Conservation (phyloP, 2,888 invertebrate genomes). For the Podabrus alpinus region DNA sequence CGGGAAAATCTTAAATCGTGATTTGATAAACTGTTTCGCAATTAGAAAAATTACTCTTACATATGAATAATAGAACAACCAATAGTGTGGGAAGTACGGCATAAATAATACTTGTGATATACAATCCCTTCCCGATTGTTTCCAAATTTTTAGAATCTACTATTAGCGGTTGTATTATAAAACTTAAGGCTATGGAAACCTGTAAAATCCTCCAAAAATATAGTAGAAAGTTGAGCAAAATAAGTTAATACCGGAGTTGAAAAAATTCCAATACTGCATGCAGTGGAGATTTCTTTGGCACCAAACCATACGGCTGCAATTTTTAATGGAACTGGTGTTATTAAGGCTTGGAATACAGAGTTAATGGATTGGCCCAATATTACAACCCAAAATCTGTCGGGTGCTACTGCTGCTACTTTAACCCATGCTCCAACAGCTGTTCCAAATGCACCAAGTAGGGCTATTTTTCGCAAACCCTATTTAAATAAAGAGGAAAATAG, state of each 20-base stretch:
- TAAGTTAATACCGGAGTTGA: conserved; percentile 88
- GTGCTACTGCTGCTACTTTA: conserved; percentile 82
- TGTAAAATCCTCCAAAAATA: conserved; percentile 52
- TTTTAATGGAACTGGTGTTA: conserved; percentile 86
- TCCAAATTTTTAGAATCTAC: conserved; percentile 65
- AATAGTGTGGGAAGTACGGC: conserved; percentile 82
- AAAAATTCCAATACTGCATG: conserved; percentile 96
- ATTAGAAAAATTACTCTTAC: conserved; percentile 33
- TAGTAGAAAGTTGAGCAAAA: conserved; percentile 24
- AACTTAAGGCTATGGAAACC: conserved; percentile 91
- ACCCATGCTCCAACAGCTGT: conserved; percentile 88
- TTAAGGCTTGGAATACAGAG: conserved; percentile 87
- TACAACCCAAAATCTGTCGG: conserved; percentile 81
- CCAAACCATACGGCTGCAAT: conserved; percentile 98
- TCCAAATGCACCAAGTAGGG: conserved; percentile 78
- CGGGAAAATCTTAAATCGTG: conserved; percentile 76
- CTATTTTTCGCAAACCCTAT: conserved; percentile 82
- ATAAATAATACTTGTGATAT: conserved; percentile 82
- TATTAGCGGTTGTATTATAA: conserved; percentile 70
- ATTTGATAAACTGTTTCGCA: too few relatives aligned
- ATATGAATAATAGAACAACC: conserved; percentile 62
- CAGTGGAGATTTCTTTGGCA: conserved; percentile 93
- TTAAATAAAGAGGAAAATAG: too few relatives aligned
- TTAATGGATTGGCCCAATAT: conserved; percentile 87
- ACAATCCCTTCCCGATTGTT: conserved; percentile 71